phyloP scores from a whole-genome alignment of 2,797 vertebrate species.

The Denticeps clupeoides region DNA sequence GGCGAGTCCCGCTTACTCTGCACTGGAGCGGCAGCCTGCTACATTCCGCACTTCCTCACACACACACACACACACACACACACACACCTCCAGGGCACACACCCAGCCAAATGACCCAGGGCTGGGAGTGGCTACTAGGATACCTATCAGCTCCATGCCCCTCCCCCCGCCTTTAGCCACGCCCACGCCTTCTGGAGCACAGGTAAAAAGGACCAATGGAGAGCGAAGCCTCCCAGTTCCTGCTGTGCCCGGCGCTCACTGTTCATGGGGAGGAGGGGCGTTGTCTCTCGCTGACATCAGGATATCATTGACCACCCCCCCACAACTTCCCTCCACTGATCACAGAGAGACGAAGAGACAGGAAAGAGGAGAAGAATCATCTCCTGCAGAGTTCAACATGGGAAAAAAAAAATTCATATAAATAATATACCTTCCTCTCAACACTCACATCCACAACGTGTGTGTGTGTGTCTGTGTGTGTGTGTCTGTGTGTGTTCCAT shows the following conservation, averaged over 20 bases:
- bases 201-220: slow-evolving; percentile 32
- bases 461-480: background rate
- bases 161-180: slow-evolving; percentile 15
- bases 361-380: too few species aligned
- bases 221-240: background rate
- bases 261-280: too few species aligned
- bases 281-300: too few species aligned
- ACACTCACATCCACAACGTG: too few species aligned
- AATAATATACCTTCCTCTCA: too few species aligned
- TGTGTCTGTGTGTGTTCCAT: background rate
- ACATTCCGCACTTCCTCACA: slow-evolving; percentile 16
- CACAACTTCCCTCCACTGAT: too few species aligned
- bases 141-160: slow-evolving; percentile 39
- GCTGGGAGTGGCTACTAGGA: slow-evolving; percentile 43
- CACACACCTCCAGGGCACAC: slow-evolving; percentile 36
- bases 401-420: too few species aligned
- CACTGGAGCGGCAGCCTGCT: slow-evolving; percentile 9
- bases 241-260: slow-evolving; percentile 9
- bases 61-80: background rate
- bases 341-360: too few species aligned
- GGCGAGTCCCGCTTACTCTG: slow-evolving; percentile 6
- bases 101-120: slow-evolving; percentile 27
- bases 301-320: too few species aligned
- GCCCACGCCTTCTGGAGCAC: slow-evolving; percentile 12
- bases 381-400: too few species aligned